These are phyloP conservation scores for Cryptocheilus praepositus DNA, from an alignment of 2,888 invertebrate genomes.

Conservation along the genomic window DNA sequence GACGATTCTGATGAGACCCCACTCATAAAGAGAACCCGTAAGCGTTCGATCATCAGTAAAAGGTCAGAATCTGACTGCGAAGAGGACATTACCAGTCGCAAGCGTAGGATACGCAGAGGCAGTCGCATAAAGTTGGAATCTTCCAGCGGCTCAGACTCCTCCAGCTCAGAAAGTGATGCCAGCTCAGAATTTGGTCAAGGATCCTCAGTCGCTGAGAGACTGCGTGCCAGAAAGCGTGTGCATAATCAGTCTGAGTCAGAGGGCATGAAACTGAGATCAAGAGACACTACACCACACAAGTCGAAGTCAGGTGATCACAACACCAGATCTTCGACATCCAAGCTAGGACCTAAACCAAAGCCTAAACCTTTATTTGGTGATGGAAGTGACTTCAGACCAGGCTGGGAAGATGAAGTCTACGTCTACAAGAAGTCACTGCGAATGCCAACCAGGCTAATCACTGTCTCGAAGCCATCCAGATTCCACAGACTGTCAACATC, in stretches of 20 bases:
- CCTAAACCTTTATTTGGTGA: constrained; percentile 82
- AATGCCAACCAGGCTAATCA: constrained; percentile 88
- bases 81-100: constrained; percentile 63
- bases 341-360: constrained; percentile 59
- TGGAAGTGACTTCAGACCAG: constrained; percentile 84
- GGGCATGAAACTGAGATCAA: constrained; percentile 68
- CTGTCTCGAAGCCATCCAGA: constrained; percentile 84
- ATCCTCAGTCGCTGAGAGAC: constrained; percentile 68
- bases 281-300: constrained; percentile 66
- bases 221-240: constrained; percentile 67
- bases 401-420: constrained; percentile 90
- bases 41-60: constrained; percentile 42
- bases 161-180: constrained; percentile 65
- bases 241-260: constrained; percentile 55
- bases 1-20: constrained; percentile 66
- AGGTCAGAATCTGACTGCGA: constrained; percentile 62
- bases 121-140: constrained; percentile 69
- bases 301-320: constrained; percentile 56
- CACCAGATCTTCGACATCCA: constrained; percentile 69
- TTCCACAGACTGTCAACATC: constrained; percentile 84
- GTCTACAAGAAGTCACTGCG: constrained; percentile 88
- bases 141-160: constrained; percentile 67
- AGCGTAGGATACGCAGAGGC: constrained; percentile 65
- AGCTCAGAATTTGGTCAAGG: constrained; percentile 59
- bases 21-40: constrained; percentile 62